Conservation (phyloP, 2,888 invertebrate genomes). For the Lymantria dispar region DNA sequence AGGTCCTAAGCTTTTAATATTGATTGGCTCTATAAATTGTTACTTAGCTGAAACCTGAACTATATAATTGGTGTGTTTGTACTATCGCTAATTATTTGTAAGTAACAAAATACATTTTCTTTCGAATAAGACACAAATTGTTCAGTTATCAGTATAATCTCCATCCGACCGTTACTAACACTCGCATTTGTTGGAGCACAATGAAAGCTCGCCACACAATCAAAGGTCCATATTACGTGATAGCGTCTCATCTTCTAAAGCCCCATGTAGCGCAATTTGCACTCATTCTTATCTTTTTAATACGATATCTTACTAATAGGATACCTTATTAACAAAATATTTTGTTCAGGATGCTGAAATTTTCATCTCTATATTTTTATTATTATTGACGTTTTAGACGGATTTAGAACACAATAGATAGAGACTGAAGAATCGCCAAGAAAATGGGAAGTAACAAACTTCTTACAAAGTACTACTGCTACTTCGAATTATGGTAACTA, state of each 20-base stretch:
- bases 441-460: no score
- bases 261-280: not conserved
- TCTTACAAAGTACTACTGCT: no score
- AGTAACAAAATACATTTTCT: not conserved
- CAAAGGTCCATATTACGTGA: slow-evolving; percentile 7
- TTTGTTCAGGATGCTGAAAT: no score
- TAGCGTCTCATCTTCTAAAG: not conserved
- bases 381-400: no score
- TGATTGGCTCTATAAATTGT: no score
- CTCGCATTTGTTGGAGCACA: slow-evolving; percentile 3
- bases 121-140: not conserved
- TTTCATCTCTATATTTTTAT: no score
- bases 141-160: not conserved
- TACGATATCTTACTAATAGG: no score
- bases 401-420: no score
- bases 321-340: no score
- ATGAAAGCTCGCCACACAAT: slow-evolving; percentile 9
- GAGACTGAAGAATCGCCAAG: no score
- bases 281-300: not conserved
- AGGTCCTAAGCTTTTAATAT: no score
- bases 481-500: no score
- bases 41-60: slow-evolving; percentile 4
- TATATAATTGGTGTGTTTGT: not conserved
- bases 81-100: not conserved
- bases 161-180: not conserved